Conservation (phyloP, 2,888 invertebrate species). For the Pedicia rivosa region DNA sequence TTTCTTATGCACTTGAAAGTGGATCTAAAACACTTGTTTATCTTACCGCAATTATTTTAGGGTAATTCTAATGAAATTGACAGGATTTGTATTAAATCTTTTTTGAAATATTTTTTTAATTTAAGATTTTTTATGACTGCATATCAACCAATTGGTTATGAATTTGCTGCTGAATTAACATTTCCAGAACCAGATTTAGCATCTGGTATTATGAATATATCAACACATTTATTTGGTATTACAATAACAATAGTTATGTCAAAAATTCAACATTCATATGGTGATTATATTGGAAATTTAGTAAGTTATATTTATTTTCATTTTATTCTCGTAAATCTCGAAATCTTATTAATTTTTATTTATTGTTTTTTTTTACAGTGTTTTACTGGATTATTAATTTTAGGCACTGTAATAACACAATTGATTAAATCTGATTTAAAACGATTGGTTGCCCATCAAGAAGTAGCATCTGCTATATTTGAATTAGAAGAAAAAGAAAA, state of each 20-base stretch:
- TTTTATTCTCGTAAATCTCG: not conserved
- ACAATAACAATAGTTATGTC: conserved; percentile 6
- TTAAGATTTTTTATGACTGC: conserved; percentile 57
- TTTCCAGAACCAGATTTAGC: conserved; percentile 56
- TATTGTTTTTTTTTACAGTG: not conserved
- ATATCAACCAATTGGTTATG: conserved; percentile 55
- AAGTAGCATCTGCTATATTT: not conserved
- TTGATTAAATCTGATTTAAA: not conserved
- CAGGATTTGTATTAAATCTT: not conserved
- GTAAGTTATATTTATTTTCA: conserved; percentile 1
- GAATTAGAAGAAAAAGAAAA: too few relatives aligned
- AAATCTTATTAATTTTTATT: not conserved
- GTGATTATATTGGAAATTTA: not conserved
- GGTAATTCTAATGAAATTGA: conserved; percentile 25
- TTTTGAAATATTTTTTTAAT: conserved; percentile 3
- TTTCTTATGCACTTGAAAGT: conserved; percentile 35
- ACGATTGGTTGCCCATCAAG: conserved; percentile 3
- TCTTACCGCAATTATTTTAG: conserved; percentile 36
- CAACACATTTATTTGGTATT: conserved; percentile 7
- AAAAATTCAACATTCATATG: conserved; percentile 1
- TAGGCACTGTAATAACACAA: conserved; percentile 2
- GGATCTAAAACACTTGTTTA: conserved; percentile 36
- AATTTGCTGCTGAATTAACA: conserved; percentile 56
- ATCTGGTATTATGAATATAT: conserved; percentile 41
- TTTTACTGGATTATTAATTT: conserved; percentile 1